Base-by-base conservation (phyloP, 1,140 invertebrate species). In the Lucilia cuprina region DNA sequence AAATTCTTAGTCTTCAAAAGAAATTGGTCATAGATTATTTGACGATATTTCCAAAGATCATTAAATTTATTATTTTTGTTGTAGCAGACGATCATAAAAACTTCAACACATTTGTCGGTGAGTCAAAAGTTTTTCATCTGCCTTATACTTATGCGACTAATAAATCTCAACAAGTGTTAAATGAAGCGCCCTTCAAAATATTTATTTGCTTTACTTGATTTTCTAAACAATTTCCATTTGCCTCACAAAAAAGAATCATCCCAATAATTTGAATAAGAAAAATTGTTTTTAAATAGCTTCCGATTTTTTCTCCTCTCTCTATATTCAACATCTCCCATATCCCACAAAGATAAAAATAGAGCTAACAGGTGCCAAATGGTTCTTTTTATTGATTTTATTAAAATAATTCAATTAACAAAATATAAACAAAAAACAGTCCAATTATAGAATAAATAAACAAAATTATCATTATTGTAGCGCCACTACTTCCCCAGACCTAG, bases 101-200 rank as follows among this genome's bases (percentile, higher is more conserved):
- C 41, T 25, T 80, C 77, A 80, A 50, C 77, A 80, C 77, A 12
- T 17, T 21, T 50, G n/a, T 19, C 77, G 77, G 77, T 49, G n/a
- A 49, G 47, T 80, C 41, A 80, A 80, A 80, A 47, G 77, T 25
- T 80, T 21, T 50, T 50, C 41, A 80, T 80, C 77, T 80, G 47
- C 25, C 41, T 80, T 49, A 14, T 2, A 17, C 41, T 50, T n/a
- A 80, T 50, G 47, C 21, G 21, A 49, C 47, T 80, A 80, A 80
- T 80, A 80, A 80, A 80, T 80, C 41, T 80, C 21, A 13, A 25
- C 19, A 80, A 49, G 77, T 80, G 77, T 25, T 80, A 49, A 80
- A 12, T 80, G 47, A 80, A 34, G 77, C 41, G 77, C 77, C 77
- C 77, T 80, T 80, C 77, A 50, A 80, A 80, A 80, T 80, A 80